Conservation (phyloP, 2,797 vertebrate species). For the Pygocentrus nattereri region DNA sequence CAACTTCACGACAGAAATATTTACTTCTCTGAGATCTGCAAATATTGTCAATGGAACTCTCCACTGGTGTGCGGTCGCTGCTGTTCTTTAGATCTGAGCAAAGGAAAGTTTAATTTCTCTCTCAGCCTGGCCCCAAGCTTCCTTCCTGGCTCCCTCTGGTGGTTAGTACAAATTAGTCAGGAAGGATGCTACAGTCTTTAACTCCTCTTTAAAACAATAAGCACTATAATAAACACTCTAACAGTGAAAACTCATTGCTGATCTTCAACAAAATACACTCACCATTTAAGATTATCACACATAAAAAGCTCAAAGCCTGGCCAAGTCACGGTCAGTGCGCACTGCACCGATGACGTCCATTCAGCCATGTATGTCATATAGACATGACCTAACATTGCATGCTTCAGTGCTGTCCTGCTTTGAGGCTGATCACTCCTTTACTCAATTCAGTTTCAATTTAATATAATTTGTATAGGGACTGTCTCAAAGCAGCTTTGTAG, state of each 20-base stretch:
- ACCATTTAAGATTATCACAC: background rate
- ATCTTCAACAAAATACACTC: background rate
- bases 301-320: background rate
- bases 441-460: background rate
- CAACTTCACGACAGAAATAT: background rate
- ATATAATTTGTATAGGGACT: background rate
- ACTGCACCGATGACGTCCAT: background rate
- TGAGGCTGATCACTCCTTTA: background rate
- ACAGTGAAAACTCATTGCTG: background rate
- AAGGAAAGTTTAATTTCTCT: slow-evolving; percentile 31
- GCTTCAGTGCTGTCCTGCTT: background rate
- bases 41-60: background rate
- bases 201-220: slow-evolving; percentile 69
- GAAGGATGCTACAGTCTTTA: slow-evolving; percentile 26
- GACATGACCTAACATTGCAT: slow-evolving; percentile 20
- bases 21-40: background rate
- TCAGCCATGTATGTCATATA: background rate
- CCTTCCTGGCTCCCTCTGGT: slow-evolving; percentile 70
- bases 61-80: slow-evolving; percentile 2
- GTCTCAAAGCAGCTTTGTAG: background rate
- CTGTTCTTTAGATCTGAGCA: slow-evolving; percentile 4
- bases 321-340: background rate
- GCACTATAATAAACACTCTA: background rate
- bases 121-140: slow-evolving; percentile 45
- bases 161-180: slow-evolving; percentile 59